Conservation (phyloP, 2,797 vertebrate genomes). For the Pipistrellus pygmaeus region DNA sequence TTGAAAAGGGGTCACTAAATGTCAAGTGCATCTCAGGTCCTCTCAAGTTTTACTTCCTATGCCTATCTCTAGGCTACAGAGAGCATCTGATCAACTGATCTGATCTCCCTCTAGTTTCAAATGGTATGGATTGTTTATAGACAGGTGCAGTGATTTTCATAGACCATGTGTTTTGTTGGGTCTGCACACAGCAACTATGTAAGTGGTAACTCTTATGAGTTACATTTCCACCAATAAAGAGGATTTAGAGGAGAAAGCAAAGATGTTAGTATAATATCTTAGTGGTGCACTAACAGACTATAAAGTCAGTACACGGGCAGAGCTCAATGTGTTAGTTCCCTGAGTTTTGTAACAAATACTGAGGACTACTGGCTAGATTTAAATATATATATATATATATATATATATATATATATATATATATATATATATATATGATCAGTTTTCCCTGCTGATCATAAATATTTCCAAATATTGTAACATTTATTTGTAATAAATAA, state of each 20-base stretch:
- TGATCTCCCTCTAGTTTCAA: background rate
- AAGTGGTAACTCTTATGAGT: background rate
- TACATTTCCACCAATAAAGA: background rate
- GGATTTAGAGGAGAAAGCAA: background rate
- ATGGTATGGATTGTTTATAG: background rate
- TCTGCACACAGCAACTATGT: background rate
- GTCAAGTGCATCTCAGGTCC: background rate
- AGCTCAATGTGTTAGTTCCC: background rate
- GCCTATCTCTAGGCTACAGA: background rate
- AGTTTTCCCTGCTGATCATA: background rate
- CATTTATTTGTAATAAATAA: conserved; percentile 58
- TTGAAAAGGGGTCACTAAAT: background rate
- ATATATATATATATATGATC: no score
- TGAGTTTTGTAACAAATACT: background rate
- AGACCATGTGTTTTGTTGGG: background rate
- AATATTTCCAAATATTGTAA: conserved; percentile 66
- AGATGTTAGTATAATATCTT: background rate
- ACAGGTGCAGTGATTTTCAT: background rate
- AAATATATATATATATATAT: background rate
- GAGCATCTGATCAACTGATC: background rate
- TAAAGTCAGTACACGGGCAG: background rate
- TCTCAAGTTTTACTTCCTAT: background rate
- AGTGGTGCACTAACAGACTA: background rate
- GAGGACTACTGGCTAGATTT: background rate
- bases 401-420: background rate